Base-by-base conservation (phyloP, 2,888 invertebrate genomes). In the Coenonympha arcania region DNA sequence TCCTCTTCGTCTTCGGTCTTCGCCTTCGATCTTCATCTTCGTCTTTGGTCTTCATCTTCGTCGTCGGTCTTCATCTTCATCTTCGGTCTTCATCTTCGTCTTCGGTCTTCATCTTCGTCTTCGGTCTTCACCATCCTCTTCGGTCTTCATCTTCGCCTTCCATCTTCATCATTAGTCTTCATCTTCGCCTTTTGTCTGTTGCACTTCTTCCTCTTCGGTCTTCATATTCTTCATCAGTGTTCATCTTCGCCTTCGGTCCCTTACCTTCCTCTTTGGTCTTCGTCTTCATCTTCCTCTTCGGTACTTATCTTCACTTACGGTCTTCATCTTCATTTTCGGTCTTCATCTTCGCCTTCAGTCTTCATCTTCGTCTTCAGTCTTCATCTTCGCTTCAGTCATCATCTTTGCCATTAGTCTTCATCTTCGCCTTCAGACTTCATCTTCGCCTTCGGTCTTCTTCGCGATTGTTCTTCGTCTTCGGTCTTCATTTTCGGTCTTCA, bases 11-110 rank as follows among this genome's bases (percentile, higher is more conserved):
- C n/a, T n/a, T n/a, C n/a, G n/a, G n/a, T n/a, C 44, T 55, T 54
- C n/a, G n/a, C n/a, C 47, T n/a, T n/a, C n/a, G n/a, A n/a, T 31
- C 16, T 26, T 53, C 30, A 42, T 43, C 49, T 33, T 50, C n/a
- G n/a, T n/a, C n/a, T n/a, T n/a, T n/a, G n/a, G n/a, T n/a, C n/a
- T n/a, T 46, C 54, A 6, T 46, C 45, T 50, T 34, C 31, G 2
- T 15, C 13, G 3, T 13, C 2, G 31, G 4, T 18, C 36, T 15
- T 36, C n/a, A n/a, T n/a, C n/a, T n/a, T 4, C 3, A 4, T 20
- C 19, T 19, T 19, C 36, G 3, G 18, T n/a, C 4, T n/a, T 9
- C 36, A 2, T 36, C 1, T 19, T 19, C n/a, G n/a, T n/a, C n/a
- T n/a, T n/a, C n/a, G n/a, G n/a, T n/a, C n/a, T n/a, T n/a, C n/a